These are phyloP conservation scores for Gopherus flavomarginatus DNA, from an alignment of 2,113 vertebrate genomes.

Conservation along the genomic window DNA sequence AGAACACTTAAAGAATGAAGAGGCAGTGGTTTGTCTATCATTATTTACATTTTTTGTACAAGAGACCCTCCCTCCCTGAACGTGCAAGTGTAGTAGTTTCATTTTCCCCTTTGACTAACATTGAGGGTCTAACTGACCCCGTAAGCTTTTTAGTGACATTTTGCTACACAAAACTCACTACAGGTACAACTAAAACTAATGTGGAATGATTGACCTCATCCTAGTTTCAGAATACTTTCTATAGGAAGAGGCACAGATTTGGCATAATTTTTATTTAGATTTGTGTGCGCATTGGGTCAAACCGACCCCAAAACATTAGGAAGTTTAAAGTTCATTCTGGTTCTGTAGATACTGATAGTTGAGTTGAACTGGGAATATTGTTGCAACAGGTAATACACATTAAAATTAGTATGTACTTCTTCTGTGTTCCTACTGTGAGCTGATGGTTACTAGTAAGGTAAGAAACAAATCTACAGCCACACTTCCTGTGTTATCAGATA, in stretches of 20 bases:
- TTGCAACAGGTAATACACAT: not conserved
- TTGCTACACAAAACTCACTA: not conserved
- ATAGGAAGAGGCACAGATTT: not conserved
- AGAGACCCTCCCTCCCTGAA: not conserved
- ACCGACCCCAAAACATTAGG: not conserved
- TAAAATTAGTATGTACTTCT: not conserved
- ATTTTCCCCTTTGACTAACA: not conserved
- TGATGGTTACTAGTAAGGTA: not conserved
- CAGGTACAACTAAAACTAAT: not conserved
- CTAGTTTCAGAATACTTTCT: not conserved
- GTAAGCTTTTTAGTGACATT: not conserved
- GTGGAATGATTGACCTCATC: not conserved
- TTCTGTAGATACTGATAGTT: not conserved
- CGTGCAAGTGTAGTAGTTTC: not conserved
- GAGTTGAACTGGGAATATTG: not conserved
- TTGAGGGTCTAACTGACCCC: too few relatives aligned
- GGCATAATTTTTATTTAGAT: not conserved
- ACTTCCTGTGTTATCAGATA: not conserved
- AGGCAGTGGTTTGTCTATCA: too few relatives aligned
- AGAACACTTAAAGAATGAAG: too few relatives aligned
- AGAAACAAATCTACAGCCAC: not conserved
- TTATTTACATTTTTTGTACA: not conserved
- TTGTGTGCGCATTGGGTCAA: not conserved
- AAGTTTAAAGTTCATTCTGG: not conserved
- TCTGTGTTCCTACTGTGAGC: not conserved